Evolutionary conservation across 2,888 invertebrate species (phyloP).

Genomic region (Philereme transversata): DNA sequence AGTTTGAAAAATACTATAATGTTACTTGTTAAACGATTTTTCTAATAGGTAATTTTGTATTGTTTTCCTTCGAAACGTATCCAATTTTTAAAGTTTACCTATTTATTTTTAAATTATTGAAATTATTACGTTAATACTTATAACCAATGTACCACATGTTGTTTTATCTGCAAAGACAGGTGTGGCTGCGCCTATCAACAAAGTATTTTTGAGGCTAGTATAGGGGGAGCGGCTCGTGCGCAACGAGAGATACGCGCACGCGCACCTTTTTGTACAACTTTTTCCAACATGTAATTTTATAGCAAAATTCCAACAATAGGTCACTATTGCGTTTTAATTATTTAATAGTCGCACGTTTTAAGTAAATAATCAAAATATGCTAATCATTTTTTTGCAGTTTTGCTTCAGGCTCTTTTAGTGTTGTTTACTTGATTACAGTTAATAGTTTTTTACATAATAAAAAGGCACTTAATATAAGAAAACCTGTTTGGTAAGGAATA

Average conservation of each 20-base stretch:
- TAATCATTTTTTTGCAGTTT: neutral
- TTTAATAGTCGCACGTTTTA: slow-evolving; percentile 9
- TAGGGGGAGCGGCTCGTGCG: slow-evolving; percentile 47
- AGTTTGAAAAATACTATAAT: too few relatives aligned
- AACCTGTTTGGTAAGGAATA: too few relatives aligned
- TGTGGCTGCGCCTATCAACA: slow-evolving; percentile 38
- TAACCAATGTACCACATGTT: slow-evolving; percentile 10
- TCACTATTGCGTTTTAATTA: slow-evolving; percentile 21
- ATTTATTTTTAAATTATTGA: neutral
- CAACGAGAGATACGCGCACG: slow-evolving; percentile 38
- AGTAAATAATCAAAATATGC: slow-evolving; percentile 5
- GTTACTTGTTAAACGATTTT: too few relatives aligned
- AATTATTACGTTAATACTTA: neutral
- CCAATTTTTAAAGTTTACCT: neutral
- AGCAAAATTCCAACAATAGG: slow-evolving; percentile 25
- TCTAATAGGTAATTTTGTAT: too few relatives aligned
- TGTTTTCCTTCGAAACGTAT: too few relatives aligned
- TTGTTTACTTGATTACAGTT: too few relatives aligned
- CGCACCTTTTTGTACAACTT: slow-evolving; percentile 39
- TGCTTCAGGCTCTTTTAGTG: slow-evolving; percentile 3
- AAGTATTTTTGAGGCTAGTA: slow-evolving; percentile 5
- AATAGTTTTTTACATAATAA: too few relatives aligned
- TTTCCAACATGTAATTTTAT: slow-evolving; percentile 31
- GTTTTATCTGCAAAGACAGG: slow-evolving; percentile 46
- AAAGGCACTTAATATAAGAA: too few relatives aligned